Evolutionary conservation across 2,113 vertebrate genomes (phyloP), one percentile per base, ranked within the genome.

Genomic region (Loxodonta africana): DNA sequence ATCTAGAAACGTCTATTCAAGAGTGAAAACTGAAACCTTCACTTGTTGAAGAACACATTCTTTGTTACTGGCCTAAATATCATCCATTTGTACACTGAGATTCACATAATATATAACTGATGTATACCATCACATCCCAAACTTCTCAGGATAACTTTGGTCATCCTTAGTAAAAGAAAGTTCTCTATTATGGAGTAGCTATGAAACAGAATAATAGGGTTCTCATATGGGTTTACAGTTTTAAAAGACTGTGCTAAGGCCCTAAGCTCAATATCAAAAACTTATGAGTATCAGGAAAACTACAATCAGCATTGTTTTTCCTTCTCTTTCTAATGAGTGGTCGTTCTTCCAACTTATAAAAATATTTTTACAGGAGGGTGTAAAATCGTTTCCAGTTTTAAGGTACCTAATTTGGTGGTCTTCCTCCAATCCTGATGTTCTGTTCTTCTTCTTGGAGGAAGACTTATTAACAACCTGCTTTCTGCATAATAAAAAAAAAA

Each of bases 311-410:
- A 91, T 23, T 18, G 8, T 90, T 98, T 97, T 41, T 81, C 14
- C 8, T 12, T 69, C 48, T 71, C 65, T 62, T 67, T 92, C n/a
- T 65, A 44, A 88, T 41, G 87, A 92, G 85, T 85, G 37, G 0
- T 12, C 97, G 15, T 46, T 98, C 60, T 96, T 97, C 46, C 91
- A 97, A 86, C 86, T 97, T 71, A 87, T 96, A 97, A 98, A 97
- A 95, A 93, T 97, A 96, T 92, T 98, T 82, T 96, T 83, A 74
- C 83, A 97, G 41, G 33, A 96, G 88, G 62, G 44, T 71, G 0
- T 67, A 97, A 98, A 97, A 97, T 97, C 91, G 97, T 67, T 94
- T 98, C 28, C 83, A 97, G 60, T 97, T 97, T 97, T 96, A 98
- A 84, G 44, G 9, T 85, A 37, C 96, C 12, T 94, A 95, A 94